Percentiles rank a stretch among this genome's conserved stretches.
phyloP scores from a whole-genome alignment of 1,140 invertebrate species.

The Hylyphantes graminicola region DNA sequence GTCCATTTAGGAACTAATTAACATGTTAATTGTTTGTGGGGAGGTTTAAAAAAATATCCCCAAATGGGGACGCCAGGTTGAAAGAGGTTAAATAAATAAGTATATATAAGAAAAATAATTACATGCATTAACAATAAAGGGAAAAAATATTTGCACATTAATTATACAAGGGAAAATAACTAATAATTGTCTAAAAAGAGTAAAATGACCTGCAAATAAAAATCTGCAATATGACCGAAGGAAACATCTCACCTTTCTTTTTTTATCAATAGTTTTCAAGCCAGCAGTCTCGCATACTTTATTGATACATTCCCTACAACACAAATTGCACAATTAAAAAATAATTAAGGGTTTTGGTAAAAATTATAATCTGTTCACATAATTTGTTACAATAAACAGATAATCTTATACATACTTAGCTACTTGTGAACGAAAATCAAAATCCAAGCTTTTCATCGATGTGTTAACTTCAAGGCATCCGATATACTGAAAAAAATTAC shows the following conservation, averaged over 20 bases:
- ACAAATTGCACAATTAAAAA: slow-evolving; percentile 42
- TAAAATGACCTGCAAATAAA: not conserved
- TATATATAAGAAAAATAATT: too few relatives aligned
- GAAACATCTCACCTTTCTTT: slow-evolving; percentile 74
- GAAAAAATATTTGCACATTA: too few relatives aligned
- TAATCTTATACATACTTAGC: slow-evolving; percentile 84
- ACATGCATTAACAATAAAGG: too few relatives aligned
- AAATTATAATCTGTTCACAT: not conserved
- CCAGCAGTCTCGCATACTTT: slow-evolving; percentile 95
- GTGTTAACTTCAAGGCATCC: slow-evolving; percentile 93
- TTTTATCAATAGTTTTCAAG: slow-evolving; percentile 88
- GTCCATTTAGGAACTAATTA: too few relatives aligned
- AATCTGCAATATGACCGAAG: not conserved
- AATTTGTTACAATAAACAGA: not conserved
- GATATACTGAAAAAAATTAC: slow-evolving; percentile 86
- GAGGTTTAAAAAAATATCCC: too few relatives aligned
- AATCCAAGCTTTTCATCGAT: slow-evolving; percentile 98
- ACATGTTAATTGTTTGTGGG: too few relatives aligned
- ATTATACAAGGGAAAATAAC: too few relatives aligned
- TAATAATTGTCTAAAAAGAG: too few relatives aligned
- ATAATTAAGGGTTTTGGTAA: not conserved
- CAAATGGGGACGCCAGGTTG: too few relatives aligned
- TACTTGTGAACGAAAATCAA: slow-evolving; percentile 93
- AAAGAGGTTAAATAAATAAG: too few relatives aligned
- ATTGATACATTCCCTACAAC: slow-evolving; percentile 93